Evolutionary conservation across 2,888 invertebrate species (phyloP).

Genomic region (Thysanoteuthis rhombus): DNA sequence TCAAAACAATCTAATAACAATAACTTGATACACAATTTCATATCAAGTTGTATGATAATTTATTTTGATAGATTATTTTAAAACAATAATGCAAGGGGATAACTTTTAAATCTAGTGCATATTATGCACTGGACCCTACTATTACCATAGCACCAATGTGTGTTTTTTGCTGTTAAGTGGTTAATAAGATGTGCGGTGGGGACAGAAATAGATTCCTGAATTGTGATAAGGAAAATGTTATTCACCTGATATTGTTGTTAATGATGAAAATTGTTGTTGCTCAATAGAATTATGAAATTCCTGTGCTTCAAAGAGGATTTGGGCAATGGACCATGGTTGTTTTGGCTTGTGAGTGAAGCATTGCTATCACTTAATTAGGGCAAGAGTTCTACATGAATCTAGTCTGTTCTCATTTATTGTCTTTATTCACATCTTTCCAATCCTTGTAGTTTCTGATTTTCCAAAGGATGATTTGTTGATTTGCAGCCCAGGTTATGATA

Average conservation of each 20-base stretch:
- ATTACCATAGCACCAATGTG: too few species aligned
- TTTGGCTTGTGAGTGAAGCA: background rate
- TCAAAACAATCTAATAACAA: too few species aligned
- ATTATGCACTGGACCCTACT: too few species aligned
- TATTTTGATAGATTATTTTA: too few species aligned
- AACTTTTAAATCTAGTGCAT: too few species aligned
- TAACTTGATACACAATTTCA: too few species aligned
- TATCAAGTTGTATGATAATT: too few species aligned
- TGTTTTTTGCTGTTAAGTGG: background rate
- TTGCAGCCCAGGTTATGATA: background rate
- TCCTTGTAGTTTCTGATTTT: background rate
- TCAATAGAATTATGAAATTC: too few species aligned
- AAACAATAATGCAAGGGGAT: too few species aligned
- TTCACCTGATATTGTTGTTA: background rate
- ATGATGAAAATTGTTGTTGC: too few species aligned
- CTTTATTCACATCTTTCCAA: background rate
- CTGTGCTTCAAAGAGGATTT: background rate
- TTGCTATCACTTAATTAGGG: background rate
- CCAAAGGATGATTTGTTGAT: background rate
- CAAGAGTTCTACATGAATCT: background rate
- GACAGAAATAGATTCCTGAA: background rate
- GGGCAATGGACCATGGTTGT: background rate
- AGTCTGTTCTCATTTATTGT: background rate
- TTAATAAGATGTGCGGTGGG: background rate
- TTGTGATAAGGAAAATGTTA: too few species aligned